phyloP scores from a whole-genome alignment of 2,888 invertebrate genomes.

The Eucera pruinosa region DNA sequence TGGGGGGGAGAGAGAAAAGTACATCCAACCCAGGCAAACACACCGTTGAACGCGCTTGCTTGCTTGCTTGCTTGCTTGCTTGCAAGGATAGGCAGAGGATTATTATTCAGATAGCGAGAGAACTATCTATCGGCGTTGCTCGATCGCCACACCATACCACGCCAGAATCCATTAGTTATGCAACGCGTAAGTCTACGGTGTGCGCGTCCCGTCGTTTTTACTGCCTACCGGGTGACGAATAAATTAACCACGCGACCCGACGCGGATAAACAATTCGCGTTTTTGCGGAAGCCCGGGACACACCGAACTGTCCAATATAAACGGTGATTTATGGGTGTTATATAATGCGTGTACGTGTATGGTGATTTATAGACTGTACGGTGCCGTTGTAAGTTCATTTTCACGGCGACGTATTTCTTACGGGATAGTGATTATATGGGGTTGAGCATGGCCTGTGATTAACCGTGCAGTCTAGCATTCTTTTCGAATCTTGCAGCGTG shows the following conservation, averaged over 20 bases:
- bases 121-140: conserved; percentile 37
- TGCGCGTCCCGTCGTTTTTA: conserved; percentile 16
- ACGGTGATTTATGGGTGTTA: conserved; percentile 25
- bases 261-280: conserved; percentile 13
- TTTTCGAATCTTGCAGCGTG: no score
- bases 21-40: no score
- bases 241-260: conserved; percentile 7
- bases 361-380: conserved; percentile 13
- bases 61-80: no score
- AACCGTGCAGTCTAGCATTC: no score
- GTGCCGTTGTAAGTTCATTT: conserved; percentile 17
- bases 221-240: conserved; percentile 15
- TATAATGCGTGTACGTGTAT: not conserved
- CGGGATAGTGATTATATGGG: conserved; percentile 5
- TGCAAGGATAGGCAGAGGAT: not conserved
- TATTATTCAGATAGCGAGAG: conserved; percentile 42
- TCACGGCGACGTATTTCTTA: conserved; percentile 18
- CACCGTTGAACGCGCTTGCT: no score
- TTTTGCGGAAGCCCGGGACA: not conserved
- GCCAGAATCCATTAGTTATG: conserved; percentile 19
- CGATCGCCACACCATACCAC: conserved; percentile 29
- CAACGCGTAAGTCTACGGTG: conserved; percentile 6
- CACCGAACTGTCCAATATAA: conserved; percentile 19
- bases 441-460: not conserved
- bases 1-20: not conserved